Percentiles rank a stretch among this genome's conserved stretches.
phyloP scores from a whole-genome alignment of 2,113 vertebrate genomes.

The Desmodus rotundus region DNA sequence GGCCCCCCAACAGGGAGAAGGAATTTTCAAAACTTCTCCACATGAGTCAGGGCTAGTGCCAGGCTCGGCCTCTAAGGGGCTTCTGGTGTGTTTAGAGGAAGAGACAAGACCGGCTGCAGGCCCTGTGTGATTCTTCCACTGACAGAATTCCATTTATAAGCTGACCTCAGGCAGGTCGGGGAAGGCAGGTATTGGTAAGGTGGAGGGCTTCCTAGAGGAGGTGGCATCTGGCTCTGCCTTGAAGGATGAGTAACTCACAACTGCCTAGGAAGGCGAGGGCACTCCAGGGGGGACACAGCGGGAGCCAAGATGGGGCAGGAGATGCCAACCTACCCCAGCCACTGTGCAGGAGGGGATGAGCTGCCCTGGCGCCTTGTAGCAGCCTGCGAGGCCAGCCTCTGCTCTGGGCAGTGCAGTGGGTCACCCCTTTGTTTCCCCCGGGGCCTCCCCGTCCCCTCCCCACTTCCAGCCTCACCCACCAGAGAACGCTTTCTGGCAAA shows the following conservation, averaged over 20 bases:
- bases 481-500: not conserved
- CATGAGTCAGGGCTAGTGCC: not conserved
- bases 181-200: not conserved
- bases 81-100: not conserved
- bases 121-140: not conserved
- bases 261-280: not conserved
- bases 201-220: not conserved
- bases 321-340: no score
- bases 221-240: not conserved
- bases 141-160: not conserved
- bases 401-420: rapidly evolving
- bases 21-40: not conserved
- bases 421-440: not conserved
- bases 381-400: not conserved
- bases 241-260: not conserved
- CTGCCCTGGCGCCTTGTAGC: not conserved
- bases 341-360: not conserved
- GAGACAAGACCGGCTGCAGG: not conserved
- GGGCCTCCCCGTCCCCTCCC: not conserved
- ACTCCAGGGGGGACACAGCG: not conserved
- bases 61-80: not conserved
- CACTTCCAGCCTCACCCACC: not conserved
- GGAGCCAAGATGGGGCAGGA: not conserved
- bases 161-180: not conserved
- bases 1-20: not conserved